Percentiles rank a stretch among this genome's conserved stretches.
phyloP scores from a whole-genome alignment of 2,113 vertebrate genomes.

The Labeo rohita region DNA sequence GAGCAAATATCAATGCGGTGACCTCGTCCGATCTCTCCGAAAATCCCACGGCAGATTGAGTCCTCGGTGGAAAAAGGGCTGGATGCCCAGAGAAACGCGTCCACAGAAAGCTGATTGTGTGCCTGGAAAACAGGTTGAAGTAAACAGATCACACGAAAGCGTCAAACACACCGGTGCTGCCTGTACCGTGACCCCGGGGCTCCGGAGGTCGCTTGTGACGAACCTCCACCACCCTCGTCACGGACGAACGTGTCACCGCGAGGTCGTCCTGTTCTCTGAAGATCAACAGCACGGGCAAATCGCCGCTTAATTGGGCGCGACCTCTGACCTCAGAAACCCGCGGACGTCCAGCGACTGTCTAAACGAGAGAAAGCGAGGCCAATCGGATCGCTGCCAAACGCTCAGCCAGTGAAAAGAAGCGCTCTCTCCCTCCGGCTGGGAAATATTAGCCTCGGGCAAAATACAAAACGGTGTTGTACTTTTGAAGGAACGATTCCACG shows the following conservation, averaged over 20 bases:
- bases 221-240: too few species aligned
- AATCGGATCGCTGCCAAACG: not conserved
- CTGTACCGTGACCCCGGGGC: not conserved
- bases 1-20: not conserved
- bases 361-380: conserved; percentile 43
- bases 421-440: too few species aligned
- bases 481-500: conserved; percentile 19
- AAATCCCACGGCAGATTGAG: too few species aligned
- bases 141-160: not conserved
- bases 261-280: not conserved
- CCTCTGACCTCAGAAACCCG: conserved; percentile 41
- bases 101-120: not conserved
- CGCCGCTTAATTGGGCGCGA: not conserved
- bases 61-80: not conserved
- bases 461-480: conserved; percentile 39
- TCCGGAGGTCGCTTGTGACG: not conserved
- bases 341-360: conserved; percentile 14
- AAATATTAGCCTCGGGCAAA: not conserved
- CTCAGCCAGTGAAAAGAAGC: too few species aligned
- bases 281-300: not conserved
- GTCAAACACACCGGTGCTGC: too few species aligned
- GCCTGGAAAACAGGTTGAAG: not conserved
- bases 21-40: not conserved
- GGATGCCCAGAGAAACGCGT: not conserved
- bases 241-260: too few species aligned